A percentile compares a stretch with the other conserved stretches of the same genome.
phyloP scores from a whole-genome alignment of 2,113 vertebrate species.

The Lepidothrix coronata region DNA sequence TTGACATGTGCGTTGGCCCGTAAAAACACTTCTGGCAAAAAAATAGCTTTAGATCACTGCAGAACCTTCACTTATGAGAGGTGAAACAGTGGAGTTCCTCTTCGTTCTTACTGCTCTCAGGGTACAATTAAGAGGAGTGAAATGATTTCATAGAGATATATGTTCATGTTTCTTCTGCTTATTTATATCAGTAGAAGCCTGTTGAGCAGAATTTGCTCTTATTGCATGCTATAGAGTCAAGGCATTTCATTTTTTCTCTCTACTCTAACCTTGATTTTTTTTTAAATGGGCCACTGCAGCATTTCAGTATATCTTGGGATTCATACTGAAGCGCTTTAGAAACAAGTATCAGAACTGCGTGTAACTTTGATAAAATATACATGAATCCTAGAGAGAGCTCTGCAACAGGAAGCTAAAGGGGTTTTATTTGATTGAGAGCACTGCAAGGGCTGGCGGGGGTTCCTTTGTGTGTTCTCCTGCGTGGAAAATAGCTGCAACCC shows the following conservation, averaged over 20 bases:
- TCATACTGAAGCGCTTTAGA: constrained; percentile 33
- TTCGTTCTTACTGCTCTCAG: constrained; percentile 8
- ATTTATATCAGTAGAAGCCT: not conserved
- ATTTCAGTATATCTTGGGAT: constrained; percentile 41
- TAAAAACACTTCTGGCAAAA: constrained; percentile 14
- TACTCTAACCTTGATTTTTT: not conserved
- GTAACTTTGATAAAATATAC: constrained; percentile 68
- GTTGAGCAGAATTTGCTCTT: constrained; percentile 29
- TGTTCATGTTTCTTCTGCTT: constrained; percentile 4
- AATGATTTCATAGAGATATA: not conserved
- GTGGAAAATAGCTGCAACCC: constrained; percentile 20
- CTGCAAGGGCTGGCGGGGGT: not conserved
- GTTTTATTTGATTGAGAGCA: constrained; percentile 45
- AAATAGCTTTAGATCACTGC: constrained; percentile 4
- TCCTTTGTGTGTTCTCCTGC: constrained; percentile 28
- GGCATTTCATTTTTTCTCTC: constrained; percentile 11
- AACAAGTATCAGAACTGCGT: constrained; percentile 42
- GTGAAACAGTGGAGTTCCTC: not conserved
- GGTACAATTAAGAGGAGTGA: not conserved
- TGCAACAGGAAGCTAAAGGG: constrained; percentile 36
- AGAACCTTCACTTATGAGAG: constrained; percentile 3
- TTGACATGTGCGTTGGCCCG: not conserved
- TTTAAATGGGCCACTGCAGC: not conserved
- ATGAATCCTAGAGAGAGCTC: constrained; percentile 45
- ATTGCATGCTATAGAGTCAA: not conserved